Percentiles rank a stretch among this genome's conserved stretches.
Conservation (phyloP, 2,888 invertebrate genomes). For the Periphyllus acericola region DNA sequence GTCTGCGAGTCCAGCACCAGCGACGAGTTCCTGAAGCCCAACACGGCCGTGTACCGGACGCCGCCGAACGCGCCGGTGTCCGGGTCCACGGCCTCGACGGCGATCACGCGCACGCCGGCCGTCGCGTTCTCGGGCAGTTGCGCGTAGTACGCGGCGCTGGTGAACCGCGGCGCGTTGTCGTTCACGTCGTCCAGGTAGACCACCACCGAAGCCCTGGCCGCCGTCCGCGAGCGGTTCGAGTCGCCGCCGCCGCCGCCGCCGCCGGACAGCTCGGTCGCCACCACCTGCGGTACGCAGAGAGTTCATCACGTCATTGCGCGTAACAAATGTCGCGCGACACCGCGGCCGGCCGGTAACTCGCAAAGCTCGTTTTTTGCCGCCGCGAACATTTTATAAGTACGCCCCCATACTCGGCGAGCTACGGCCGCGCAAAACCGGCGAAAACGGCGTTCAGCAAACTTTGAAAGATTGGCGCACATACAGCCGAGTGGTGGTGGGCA, state of each 20-base stretch:
- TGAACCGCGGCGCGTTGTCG: slow-evolving; percentile 87
- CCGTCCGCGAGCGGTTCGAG: slow-evolving; percentile 72
- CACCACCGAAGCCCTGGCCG: slow-evolving; percentile 79
- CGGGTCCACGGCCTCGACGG: slow-evolving; percentile 66
- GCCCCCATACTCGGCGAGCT: no score
- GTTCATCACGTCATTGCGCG: no score
- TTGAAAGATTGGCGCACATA: no score
- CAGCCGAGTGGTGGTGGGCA: no score
- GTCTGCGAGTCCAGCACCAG: slow-evolving; percentile 80
- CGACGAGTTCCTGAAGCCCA: slow-evolving; percentile 82
- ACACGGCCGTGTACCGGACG: slow-evolving; percentile 80
- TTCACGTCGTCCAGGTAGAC: slow-evolving; percentile 87
- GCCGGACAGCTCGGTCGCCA: slow-evolving; percentile 78
- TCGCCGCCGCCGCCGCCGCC: not conserved
- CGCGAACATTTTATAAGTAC: no score
- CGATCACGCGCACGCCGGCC: slow-evolving; percentile 77
- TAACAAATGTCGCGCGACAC: no score
- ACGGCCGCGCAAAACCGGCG: no score
- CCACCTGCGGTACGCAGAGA: slow-evolving; percentile 71
- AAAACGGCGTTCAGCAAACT: no score
- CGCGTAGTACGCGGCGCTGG: slow-evolving; percentile 77
- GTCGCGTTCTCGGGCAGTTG: slow-evolving; percentile 84
- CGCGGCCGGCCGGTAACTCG: no score
- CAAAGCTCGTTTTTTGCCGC: no score
- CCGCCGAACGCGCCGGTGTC: slow-evolving; percentile 77